Evolutionary conservation across 2,113 vertebrate species (phyloP), one percentile per base, ranked within the genome.

Genomic region (Sceloporus tristichus): DNA sequence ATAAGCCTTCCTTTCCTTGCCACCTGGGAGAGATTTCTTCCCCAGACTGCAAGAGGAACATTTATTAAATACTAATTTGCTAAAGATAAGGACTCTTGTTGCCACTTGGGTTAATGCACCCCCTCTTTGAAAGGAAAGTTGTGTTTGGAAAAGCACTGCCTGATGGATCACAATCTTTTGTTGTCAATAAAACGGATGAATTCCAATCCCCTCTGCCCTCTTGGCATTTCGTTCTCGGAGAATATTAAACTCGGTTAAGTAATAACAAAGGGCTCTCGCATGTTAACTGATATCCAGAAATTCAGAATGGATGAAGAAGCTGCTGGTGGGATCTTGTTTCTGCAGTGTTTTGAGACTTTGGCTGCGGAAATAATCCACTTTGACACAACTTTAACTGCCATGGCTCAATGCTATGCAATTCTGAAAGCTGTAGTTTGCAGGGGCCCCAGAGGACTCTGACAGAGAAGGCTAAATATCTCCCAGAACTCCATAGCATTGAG

Each of bases 31-130:
- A 93, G 82, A 80, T 80, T 76, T 76, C 42, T 85, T 77, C 18
- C 40, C 18, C 79, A 91, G 86, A 34, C 87, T 84, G 40, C 83
- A 38, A 90, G 79, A 90, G 68, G 91, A 93, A 93, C 19, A 18
- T 85, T 92, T 92, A 94, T 96, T 92, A 93, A 94, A 93, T 86
- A 93, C 87, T 85, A 90, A 94, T 87, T 94, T 84, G 29, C 79
- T 82, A 80, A 92, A 29, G 59, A 88, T 88, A 88, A 87, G 82
- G 79, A 87, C 89, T 88, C 88, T 81, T 34, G 5, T 68, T 91
- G 85, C 78, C 79, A 82, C 92, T 82, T 65, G 91, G 92, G 42
- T 86, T 89, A 90, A 92, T 90, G 89, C 0, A 16, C 70, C 86
- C 87, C 88, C 48, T 48, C 48, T 53, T 66, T 62, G 10, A 85